A percentile compares a stretch with the other conserved stretches of the same genome.
These are phyloP conservation scores for Cavia aperea DNA, from an alignment of 2,113 vertebrate genomes.

Conservation along the genomic window DNA sequence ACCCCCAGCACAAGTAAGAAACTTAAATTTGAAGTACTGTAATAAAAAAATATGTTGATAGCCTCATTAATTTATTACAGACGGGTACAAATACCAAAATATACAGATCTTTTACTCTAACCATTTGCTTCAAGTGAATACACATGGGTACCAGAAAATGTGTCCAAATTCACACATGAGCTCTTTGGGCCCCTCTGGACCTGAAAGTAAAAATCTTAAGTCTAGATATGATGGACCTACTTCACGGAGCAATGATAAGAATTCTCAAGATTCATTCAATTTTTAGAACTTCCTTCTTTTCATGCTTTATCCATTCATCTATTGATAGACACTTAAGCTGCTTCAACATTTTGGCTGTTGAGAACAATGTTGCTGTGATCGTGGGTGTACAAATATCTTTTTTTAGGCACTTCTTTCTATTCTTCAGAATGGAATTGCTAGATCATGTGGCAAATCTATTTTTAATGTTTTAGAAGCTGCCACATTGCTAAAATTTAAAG, in stretches of 20 bases:
- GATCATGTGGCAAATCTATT: background rate
- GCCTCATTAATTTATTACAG: background rate
- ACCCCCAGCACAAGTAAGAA: background rate
- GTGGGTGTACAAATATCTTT: background rate
- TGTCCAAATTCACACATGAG: background rate
- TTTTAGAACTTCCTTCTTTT: background rate
- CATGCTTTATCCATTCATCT: background rate
- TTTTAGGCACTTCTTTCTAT: background rate
- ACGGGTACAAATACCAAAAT: background rate
- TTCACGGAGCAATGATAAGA: background rate
- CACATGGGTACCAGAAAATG: background rate
- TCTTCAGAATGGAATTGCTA: background rate
- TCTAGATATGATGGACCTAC: background rate
- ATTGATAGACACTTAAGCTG: background rate
- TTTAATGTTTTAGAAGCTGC: conserved; percentile 5
- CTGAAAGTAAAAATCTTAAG: background rate
- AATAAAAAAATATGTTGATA: background rate
- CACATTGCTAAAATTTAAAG: background rate
- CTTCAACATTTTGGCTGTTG: background rate
- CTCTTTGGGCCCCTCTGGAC: background rate
- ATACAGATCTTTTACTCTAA: background rate
- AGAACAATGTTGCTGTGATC: background rate
- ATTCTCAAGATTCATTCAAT: background rate
- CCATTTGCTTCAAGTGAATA: conserved; percentile 27
- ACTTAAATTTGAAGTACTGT: background rate